These are phyloP conservation scores for Corythoichthys haematopterus DNA, from an alignment of 2,113 vertebrate species.

Conservation along the genomic window DNA sequence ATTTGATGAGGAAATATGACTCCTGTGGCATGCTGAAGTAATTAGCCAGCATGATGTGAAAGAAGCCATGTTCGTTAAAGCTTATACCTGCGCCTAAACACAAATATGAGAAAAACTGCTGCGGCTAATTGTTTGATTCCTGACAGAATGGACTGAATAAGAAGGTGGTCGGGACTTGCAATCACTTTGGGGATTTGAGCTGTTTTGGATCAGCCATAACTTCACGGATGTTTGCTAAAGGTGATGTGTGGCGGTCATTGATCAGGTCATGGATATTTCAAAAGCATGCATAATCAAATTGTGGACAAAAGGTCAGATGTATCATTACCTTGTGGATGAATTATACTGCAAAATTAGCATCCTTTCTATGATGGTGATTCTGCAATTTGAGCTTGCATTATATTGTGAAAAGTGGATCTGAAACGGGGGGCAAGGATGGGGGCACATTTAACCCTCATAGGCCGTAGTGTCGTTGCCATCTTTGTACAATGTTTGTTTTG, in stretches of 20 bases:
- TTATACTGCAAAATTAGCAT: conserved; percentile 39
- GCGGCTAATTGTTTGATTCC: conserved; percentile 56
- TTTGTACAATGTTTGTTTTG: too few species aligned
- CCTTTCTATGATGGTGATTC: conserved; percentile 26
- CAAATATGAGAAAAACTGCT: conserved; percentile 40
- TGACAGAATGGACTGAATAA: conserved; percentile 54
- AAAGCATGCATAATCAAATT: conserved; percentile 48
- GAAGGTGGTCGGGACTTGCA: conserved; percentile 43
- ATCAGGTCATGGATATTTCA: conserved; percentile 40
- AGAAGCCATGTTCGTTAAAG: conserved; percentile 38
- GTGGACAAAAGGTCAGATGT: conserved; percentile 34
- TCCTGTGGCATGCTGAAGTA: conserved; percentile 68
- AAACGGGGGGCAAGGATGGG: too few species aligned
- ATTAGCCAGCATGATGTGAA: conserved; percentile 66
- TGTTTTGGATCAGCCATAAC: conserved; percentile 53
- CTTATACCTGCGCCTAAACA: conserved; percentile 45
- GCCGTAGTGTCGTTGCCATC: too few species aligned
- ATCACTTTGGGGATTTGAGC: conserved; percentile 40
- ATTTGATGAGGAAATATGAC: conserved; percentile 72
- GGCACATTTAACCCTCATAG: too few species aligned
- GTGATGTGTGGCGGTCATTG: conserved; percentile 32
- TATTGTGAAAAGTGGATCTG: conserved; percentile 6
- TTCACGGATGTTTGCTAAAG: conserved; percentile 46
- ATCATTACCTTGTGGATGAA: conserved; percentile 38
- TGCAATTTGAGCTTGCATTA: conserved; percentile 24